Conservation (phyloP, 2,888 invertebrate species). For the Heteropelma amictum region DNA sequence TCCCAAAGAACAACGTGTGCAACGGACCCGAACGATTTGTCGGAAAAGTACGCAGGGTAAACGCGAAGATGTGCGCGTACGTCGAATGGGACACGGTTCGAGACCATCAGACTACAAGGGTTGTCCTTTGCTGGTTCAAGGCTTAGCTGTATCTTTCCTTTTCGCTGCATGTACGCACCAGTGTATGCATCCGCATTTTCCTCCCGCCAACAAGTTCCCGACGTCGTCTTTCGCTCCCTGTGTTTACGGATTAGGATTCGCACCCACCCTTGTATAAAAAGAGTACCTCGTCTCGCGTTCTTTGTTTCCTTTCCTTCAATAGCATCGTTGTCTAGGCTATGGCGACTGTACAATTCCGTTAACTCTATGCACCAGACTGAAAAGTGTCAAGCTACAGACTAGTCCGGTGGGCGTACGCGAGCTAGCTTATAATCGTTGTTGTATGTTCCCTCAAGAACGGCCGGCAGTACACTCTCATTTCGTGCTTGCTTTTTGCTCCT, state of each 20-base stretch:
- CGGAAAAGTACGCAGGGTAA: conserved; percentile 20
- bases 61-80: background rate
- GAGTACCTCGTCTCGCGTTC: conserved; percentile 10
- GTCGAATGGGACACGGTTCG: background rate
- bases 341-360: background rate
- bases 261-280: conserved; percentile 20
- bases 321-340: background rate
- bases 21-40: conserved; percentile 18
- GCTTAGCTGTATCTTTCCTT: conserved; percentile 32
- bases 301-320: conserved; percentile 33
- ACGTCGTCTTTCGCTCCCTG: conserved; percentile 18
- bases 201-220: background rate
- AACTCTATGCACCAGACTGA: background rate
- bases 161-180: background rate
- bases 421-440: conserved; percentile 22
- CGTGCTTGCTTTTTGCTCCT: background rate
- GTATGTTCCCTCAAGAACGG: background rate
- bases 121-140: conserved; percentile 22
- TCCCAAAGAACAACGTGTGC: conserved; percentile 8
- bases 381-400: conserved; percentile 10
- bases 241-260: conserved; percentile 52
- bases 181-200: background rate
- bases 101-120: conserved; percentile 3
- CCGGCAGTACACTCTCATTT: background rate
- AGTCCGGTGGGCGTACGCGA: conserved; percentile 51